Percentiles rank a stretch among this genome's conserved stretches.
These are phyloP conservation scores for Poliocrania exsul DNA, from an alignment of 2,797 vertebrate species.

Conservation along the genomic window DNA sequence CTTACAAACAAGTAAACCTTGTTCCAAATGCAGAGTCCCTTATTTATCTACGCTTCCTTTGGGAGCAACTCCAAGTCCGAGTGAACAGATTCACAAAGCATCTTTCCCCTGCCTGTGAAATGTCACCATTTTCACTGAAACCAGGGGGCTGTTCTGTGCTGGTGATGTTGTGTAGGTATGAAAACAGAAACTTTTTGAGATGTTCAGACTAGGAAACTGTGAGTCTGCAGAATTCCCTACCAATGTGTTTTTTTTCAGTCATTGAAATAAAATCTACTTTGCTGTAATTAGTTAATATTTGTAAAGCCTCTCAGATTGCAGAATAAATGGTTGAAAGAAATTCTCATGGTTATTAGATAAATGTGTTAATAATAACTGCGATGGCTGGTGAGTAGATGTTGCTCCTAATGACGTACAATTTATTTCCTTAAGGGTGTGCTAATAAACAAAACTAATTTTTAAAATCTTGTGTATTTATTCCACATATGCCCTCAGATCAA, in stretches of 20 bases:
- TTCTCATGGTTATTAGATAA: not conserved
- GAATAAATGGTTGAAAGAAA: not conserved
- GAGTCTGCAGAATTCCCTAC: not conserved
- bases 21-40: not conserved
- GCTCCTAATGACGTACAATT: not conserved
- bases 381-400: not conserved
- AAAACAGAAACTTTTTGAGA: fast-evolving
- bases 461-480: not conserved
- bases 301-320: not conserved
- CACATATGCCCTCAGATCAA: not conserved
- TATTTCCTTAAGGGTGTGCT: not conserved
- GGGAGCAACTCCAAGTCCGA: not conserved
- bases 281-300: not conserved
- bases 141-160: not conserved
- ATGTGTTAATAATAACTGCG: not conserved
- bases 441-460: conserved; percentile 14
- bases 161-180: fast-evolving
- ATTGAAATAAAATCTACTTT: not conserved
- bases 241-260: not conserved
- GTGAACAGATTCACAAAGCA: fast-evolving
- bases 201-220: not conserved
- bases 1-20: not conserved
- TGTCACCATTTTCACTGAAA: fast-evolving
- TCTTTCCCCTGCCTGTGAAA: not conserved
- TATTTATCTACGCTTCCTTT: fast-evolving